phyloP scores from a whole-genome alignment of 2,113 vertebrate species.

The Odontesthes bonariensis region DNA sequence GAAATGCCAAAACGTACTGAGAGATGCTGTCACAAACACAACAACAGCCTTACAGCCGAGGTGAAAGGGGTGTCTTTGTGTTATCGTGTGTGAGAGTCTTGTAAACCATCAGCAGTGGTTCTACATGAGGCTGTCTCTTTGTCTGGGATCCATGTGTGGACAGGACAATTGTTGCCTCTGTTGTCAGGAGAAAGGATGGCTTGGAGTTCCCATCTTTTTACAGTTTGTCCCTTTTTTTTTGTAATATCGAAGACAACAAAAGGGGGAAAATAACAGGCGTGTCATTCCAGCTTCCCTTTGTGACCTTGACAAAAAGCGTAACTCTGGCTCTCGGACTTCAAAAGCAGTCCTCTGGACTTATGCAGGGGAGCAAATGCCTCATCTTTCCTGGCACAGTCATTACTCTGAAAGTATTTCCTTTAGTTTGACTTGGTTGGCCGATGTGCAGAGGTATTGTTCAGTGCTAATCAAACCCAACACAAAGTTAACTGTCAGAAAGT shows the following conservation, averaged over 20 bases:
- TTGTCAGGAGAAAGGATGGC: conserved; percentile 72
- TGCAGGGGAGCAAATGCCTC: conserved; percentile 49
- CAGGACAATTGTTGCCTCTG: conserved; percentile 72
- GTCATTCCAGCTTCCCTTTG: conserved; percentile 54
- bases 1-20: conserved; percentile 60
- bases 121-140: conserved; percentile 67
- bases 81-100: conserved; percentile 56
- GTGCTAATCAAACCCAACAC: conserved; percentile 56
- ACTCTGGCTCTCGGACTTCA: conserved; percentile 58
- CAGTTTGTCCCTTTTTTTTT: conserved; percentile 52
- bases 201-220: conserved; percentile 61
- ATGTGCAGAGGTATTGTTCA: conserved; percentile 62
- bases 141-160: conserved; percentile 67
- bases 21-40: conserved; percentile 53
- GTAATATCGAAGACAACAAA: conserved; percentile 61
- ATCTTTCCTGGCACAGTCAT: conserved; percentile 65
- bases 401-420: conserved; percentile 73
- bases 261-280: conserved; percentile 70
- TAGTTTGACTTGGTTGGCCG: conserved; percentile 49
- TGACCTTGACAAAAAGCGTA: conserved; percentile 65
- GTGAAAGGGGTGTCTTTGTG: conserved; percentile 76
- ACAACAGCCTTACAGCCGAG: conserved; percentile 50
- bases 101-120: conserved; percentile 61
- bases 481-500: conserved; percentile 49
- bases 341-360: conserved; percentile 63